Percentiles rank a stretch among this genome's conserved stretches.
Conservation (phyloP, 2,888 invertebrate species). For the Xylota sylvarum region DNA sequence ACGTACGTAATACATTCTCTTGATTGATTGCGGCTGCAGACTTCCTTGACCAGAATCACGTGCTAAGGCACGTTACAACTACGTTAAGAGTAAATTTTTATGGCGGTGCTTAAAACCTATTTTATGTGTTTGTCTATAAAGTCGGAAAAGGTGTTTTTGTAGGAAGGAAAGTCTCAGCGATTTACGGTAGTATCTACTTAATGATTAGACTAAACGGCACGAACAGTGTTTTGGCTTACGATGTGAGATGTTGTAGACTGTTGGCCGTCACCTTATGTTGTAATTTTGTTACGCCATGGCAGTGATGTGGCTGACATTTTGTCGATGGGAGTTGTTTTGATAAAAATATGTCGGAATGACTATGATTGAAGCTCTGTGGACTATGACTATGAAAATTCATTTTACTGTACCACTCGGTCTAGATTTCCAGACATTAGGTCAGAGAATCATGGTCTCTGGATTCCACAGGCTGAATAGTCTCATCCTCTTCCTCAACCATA, state of each 20-base stretch:
- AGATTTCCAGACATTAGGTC: no score
- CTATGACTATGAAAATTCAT: no score
- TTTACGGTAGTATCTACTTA: not conserved
- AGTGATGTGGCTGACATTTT: no score
- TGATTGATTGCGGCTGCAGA: not conserved
- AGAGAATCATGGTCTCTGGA: no score
- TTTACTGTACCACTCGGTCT: no score
- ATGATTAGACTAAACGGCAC: not conserved
- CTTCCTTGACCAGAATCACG: conserved; percentile 23
- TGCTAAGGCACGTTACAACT: conserved; percentile 9
- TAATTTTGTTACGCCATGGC: not conserved
- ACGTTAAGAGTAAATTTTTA: conserved; percentile 2
- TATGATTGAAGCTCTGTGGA: no score
- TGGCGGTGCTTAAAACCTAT: conserved; percentile 10
- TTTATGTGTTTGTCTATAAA: conserved; percentile 27
- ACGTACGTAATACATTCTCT: not conserved
- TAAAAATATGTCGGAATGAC: no score
- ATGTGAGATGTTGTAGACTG: not conserved
- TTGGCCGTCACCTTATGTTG: not conserved
- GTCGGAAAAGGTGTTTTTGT: not conserved
- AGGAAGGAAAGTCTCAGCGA: not conserved
- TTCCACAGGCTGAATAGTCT: no score
- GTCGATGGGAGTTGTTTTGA: no score
- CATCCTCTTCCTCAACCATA: no score
- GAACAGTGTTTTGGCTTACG: not conserved